Evolutionary conservation across 2,888 invertebrate genomes (phyloP).

Genomic region (Orthonevra nobilis): DNA sequence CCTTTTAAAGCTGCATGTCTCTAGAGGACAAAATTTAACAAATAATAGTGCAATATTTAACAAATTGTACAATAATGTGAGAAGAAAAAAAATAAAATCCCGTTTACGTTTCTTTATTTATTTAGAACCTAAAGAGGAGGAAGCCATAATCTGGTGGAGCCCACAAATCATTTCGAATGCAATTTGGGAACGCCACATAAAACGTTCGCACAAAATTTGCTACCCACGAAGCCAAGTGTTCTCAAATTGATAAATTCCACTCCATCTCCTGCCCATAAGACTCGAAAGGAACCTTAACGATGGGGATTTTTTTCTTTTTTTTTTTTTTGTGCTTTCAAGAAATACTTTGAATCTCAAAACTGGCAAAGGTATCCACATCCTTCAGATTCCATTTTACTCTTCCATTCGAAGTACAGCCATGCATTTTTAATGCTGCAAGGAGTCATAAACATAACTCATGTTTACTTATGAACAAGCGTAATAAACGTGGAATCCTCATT

Average conservation of each 20-base stretch:
- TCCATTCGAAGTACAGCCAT: constrained; percentile 30
- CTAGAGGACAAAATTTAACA: no score
- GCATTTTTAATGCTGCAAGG: constrained; percentile 49
- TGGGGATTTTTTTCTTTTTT: no score
- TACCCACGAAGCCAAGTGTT: background rate
- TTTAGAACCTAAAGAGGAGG: constrained; percentile 7
- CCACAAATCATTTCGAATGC: constrained; percentile 33
- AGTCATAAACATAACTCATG: constrained; percentile 54
- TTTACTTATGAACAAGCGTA: constrained; percentile 35
- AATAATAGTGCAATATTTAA: no score
- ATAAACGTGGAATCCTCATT: constrained; percentile 11
- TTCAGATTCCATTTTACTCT: constrained; percentile 4
- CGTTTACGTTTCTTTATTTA: constrained; percentile 12
- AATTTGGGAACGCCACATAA: constrained; percentile 33
- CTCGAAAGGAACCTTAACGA: background rate
- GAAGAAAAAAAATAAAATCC: background rate
- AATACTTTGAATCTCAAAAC: no score
- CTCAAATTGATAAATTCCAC: constrained; percentile 34
- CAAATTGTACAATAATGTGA: no score
- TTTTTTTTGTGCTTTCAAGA: no score
- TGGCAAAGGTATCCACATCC: constrained; percentile 17
- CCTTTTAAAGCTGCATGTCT: no score
- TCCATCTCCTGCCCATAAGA: constrained; percentile 27
- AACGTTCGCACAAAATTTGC: background rate
- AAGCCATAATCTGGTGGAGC: constrained; percentile 11